A percentile compares a stretch with the other conserved stretches of the same genome.
phyloP scores from a whole-genome alignment of 2,113 vertebrate species.

The Phalacrocorax pelagicus region DNA sequence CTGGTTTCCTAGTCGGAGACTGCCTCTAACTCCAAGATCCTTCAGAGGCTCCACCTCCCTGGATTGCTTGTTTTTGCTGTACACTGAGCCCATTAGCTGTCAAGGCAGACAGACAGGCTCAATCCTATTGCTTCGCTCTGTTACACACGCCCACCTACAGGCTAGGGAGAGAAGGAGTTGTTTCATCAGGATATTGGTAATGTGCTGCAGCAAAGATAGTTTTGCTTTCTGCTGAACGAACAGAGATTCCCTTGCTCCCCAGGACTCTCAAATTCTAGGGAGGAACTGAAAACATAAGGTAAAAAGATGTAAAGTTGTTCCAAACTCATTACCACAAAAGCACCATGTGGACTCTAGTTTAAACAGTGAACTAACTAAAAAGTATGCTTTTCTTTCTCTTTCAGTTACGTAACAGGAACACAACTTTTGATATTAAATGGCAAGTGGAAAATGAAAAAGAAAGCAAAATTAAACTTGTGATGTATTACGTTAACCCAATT shows the following conservation, averaged over 20 bases:
- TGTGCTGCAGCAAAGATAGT: not conserved
- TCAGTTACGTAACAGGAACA: not conserved
- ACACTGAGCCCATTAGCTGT: conserved; percentile 82
- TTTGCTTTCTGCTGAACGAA: not conserved
- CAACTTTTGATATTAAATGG: not conserved
- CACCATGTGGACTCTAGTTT: not conserved
- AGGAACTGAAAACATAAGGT: not conserved
- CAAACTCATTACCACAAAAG: not conserved
- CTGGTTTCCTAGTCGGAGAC: conserved; percentile 71
- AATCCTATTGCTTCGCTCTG: conserved; percentile 69
- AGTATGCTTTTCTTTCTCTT: not conserved
- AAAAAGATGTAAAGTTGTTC: not conserved
- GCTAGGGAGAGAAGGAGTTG: not conserved
- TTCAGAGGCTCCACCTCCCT: conserved; percentile 78
- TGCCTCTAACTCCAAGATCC: conserved; percentile 68
- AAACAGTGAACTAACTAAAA: not conserved
- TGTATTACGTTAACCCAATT: not conserved
- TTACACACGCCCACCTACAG: conserved; percentile 71
- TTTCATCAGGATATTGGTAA: conserved; percentile 17
- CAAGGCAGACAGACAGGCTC: conserved; percentile 70
- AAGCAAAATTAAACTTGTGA: not conserved
- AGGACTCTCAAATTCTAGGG: not conserved
- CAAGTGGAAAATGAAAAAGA: not conserved
- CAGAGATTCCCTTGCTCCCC: not conserved
- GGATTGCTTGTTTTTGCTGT: conserved; percentile 83